Evolutionary conservation across 2,113 vertebrate genomes (phyloP), one percentile per base, ranked within the genome.

Genomic region (Alethe diademata): DNA sequence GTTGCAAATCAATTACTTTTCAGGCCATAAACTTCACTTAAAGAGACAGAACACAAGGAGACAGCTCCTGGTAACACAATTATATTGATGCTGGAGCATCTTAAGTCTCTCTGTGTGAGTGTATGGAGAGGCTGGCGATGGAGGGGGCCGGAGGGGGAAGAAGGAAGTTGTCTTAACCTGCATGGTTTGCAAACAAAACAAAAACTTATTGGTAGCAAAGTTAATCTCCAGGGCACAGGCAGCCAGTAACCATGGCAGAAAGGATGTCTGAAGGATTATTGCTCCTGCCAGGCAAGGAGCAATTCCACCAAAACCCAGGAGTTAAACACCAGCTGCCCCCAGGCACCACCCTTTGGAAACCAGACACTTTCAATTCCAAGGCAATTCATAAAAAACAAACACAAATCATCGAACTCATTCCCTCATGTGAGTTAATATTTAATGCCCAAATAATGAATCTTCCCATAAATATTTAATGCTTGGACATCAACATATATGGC

Each of bases 391-490:
- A 89, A 78, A 96, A 97, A 65, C 88, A 97, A 97, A 97, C 88
- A 95, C 92, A 95, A 91, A 95, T 78, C 43, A 40, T 85, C 86
- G 83, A 81, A 70, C 82, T 92, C 42, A 24, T 90, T 90, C 81
- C 62, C 90, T 60, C 75, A 12, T 78, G 50, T 14, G 19, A 92
- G 91, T 98, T 85, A 97, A 98, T 98, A 97, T 97, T 98, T 98
- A 95, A 98, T 97, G 87, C 43, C 84, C 71, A 97, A 98, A 98
- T 97, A 97, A 98, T 96, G 95, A 98, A 97, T 96, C 81, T 93
- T 82, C 45, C 61, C 51, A 97, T 98, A 95, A 97, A 98, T 98
- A 97, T 97, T 97, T 98, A 96, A 98, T 95, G 58, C 35, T 60
- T 2, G 6, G 93, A 76, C 96, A 97, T 95, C 80, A 97, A 97